phyloP scores from a whole-genome alignment of 2,888 invertebrate species.

The Nephrotoma guestfalica region DNA sequence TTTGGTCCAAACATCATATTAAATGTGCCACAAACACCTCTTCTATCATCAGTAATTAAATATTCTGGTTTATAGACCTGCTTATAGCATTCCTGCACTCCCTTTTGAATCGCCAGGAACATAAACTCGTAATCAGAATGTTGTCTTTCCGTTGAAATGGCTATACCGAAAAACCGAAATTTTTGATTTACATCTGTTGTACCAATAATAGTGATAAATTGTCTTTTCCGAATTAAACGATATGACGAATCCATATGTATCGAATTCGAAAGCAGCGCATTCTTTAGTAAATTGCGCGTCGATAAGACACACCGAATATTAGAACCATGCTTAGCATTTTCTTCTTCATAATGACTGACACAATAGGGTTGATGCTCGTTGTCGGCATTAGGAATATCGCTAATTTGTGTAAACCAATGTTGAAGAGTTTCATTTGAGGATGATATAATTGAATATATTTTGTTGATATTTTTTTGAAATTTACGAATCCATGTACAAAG shows the following conservation, averaged over 20 bases:
- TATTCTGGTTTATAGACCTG: neutral
- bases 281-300: neutral
- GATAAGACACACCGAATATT: neutral
- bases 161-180: neutral
- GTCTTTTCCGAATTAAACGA: neutral
- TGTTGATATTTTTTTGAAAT: neutral
- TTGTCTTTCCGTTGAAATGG: neutral
- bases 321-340: too few species aligned
- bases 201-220: neutral
- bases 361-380: neutral
- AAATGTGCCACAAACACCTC: neutral
- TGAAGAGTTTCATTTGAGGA: neutral
- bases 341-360: neutral
- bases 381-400: neutral
- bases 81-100: neutral
- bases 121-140: neutral
- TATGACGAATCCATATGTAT: conserved; percentile 9
- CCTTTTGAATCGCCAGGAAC: neutral
- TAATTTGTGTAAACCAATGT: neutral
- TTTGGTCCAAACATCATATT: neutral
- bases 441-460: neutral
- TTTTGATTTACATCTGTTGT: neutral
- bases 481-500: neutral
- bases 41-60: neutral
- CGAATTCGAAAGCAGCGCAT: neutral